phyloP scores from a whole-genome alignment of 2,113 vertebrate genomes.

The Pedionomus torquatus region DNA sequence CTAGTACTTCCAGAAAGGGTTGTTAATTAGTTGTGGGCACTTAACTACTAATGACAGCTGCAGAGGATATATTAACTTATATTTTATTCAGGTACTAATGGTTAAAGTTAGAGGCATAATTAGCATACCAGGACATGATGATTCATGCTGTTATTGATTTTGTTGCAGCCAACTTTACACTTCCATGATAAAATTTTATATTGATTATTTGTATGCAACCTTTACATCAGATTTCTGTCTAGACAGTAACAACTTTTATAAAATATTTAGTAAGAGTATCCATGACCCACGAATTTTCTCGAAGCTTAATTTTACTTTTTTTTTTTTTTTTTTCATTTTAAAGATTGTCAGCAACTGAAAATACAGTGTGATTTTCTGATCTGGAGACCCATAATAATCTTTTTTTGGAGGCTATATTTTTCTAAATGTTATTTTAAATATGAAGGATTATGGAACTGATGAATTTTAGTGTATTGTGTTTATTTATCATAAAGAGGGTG shows the following conservation, averaged over 20 bases:
- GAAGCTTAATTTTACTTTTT: background rate
- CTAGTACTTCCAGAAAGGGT: slow-evolving; percentile 5
- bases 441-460: background rate
- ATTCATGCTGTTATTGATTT: slow-evolving; percentile 52
- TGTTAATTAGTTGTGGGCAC: slow-evolving; percentile 13
- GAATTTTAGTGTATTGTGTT: background rate
- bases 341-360: background rate
- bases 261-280: slow-evolving; percentile 27
- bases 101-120: slow-evolving; percentile 33
- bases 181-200: slow-evolving; percentile 13
- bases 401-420: background rate
- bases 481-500: background rate
- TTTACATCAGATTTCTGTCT: slow-evolving; percentile 39
- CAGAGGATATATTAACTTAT: slow-evolving; percentile 14
- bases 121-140: slow-evolving; percentile 11
- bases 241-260: slow-evolving; percentile 30
- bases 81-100: slow-evolving; percentile 46
- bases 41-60: slow-evolving; percentile 20
- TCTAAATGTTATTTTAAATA: background rate
- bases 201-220: slow-evolving; percentile 40
- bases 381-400: background rate
- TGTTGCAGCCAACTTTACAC: slow-evolving; percentile 12
- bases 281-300: background rate
- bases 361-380: background rate
- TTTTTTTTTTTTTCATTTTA: background rate